Evolutionary conservation across 2,888 invertebrate species (phyloP).

Genomic region (Cryptocephalus moraei): DNA sequence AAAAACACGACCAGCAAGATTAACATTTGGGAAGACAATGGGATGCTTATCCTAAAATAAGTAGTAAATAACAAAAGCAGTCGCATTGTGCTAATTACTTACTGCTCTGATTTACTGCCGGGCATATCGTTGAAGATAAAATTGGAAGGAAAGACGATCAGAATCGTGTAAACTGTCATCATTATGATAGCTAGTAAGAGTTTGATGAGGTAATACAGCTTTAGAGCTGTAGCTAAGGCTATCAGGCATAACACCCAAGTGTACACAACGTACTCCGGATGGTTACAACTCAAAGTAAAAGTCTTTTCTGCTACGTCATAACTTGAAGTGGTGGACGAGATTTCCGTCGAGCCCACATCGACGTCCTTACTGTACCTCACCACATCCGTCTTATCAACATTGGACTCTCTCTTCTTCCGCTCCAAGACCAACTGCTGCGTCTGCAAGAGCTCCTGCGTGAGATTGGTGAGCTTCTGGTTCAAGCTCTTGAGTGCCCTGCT

Average conservation of each 20-base stretch:
- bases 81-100: background rate
- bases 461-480: slow-evolving; percentile 14
- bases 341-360: background rate
- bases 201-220: slow-evolving; percentile 80
- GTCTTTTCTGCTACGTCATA: background rate
- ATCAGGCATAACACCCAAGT: slow-evolving; percentile 90
- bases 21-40: slow-evolving; percentile 68
- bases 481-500: slow-evolving; percentile 14
- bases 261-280: slow-evolving; percentile 84
- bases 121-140: slow-evolving; percentile 10
- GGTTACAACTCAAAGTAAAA: slow-evolving; percentile 20
- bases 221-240: slow-evolving; percentile 83
- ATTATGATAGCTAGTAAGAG: slow-evolving; percentile 66
- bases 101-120: slow-evolving; percentile 20
- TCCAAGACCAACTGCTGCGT: slow-evolving; percentile 2
- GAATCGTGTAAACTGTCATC: slow-evolving; percentile 60
- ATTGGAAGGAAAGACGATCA: slow-evolving; percentile 47
- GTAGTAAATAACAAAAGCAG: background rate
- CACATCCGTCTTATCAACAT: background rate
- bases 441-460: slow-evolving; percentile 1
- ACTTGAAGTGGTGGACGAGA: background rate
- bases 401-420: background rate
- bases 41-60: slow-evolving; percentile 35
- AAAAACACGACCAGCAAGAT: slow-evolving; percentile 73
- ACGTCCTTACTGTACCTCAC: too few species aligned